Percentiles rank a stretch among this genome's conserved stretches.
Evolutionary conservation across 37 sponge, comb jelly and placozoan genomes (phyloP).

Genomic region (Chondrosia reniformis): DNA sequence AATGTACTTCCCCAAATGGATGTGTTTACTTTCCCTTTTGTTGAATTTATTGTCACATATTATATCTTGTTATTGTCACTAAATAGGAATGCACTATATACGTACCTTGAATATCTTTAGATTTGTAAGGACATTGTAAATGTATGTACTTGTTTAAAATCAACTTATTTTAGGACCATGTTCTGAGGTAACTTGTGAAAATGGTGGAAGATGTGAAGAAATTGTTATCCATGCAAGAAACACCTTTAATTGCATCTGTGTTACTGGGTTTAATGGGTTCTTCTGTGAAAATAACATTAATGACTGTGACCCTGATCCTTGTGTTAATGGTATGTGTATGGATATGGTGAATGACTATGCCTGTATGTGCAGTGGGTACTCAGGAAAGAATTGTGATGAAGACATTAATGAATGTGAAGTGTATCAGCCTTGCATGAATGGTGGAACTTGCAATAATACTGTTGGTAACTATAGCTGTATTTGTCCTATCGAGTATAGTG

Average conservation of each 20-base stretch:
- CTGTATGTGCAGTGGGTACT: constrained; percentile 44
- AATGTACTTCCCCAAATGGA: no score
- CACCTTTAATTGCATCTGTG: constrained; percentile 18
- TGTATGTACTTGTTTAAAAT: no score
- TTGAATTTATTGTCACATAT: no score
- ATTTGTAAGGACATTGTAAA: no score
- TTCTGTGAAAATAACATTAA: constrained; percentile 20
- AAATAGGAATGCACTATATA: no score
- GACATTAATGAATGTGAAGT: constrained; percentile 34
- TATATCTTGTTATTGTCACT: no score
- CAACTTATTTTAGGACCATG: no score
- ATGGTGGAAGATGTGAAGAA: neutral
- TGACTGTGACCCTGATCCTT: constrained; percentile 36
- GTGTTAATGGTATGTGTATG: constrained; percentile 35
- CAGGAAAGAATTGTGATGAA: neutral
- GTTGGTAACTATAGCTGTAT: constrained; percentile 22
- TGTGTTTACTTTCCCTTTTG: no score
- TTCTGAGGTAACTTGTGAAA: neutral
- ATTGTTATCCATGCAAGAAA: neutral
- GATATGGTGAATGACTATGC: neutral
- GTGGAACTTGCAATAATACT: constrained; percentile 45
- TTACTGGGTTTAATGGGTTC: neutral
- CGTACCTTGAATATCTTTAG: no score
- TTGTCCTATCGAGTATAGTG: neutral
- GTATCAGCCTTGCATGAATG: constrained; percentile 42